Percentiles rank a stretch among this genome's conserved stretches.
These are phyloP conservation scores for Calameuta idolon DNA, from an alignment of 2,888 invertebrate genomes.

Conservation along the genomic window DNA sequence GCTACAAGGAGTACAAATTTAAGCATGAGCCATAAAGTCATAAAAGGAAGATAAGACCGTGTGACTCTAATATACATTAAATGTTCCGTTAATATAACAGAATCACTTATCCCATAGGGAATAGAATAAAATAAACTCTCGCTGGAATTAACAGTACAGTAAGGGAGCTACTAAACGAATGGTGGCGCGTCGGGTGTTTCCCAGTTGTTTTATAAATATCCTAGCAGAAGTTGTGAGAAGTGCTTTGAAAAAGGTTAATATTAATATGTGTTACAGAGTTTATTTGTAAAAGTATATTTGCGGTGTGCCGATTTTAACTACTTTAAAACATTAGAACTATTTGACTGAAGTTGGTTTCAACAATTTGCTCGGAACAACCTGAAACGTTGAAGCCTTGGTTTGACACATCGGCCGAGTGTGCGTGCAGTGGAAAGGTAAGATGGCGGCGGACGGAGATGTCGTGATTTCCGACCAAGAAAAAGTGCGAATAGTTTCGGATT, in stretches of 20 bases:
- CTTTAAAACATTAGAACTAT: not conserved
- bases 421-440: conserved; percentile 70
- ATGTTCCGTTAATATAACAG: not conserved
- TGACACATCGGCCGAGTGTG: conserved; percentile 60
- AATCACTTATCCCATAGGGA: not conserved
- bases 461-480: conserved; percentile 90
- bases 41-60: not conserved
- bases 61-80: not conserved
- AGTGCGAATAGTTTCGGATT: conserved; percentile 97
- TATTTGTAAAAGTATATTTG: not conserved
- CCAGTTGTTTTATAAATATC: not conserved
- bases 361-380: conserved; percentile 9
- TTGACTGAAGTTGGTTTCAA: not conserved
- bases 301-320: not conserved
- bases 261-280: not conserved
- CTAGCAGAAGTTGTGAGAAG: not conserved
- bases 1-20: conserved; percentile 38
- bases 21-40: not conserved
- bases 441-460: conserved; percentile 88
- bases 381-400: conserved; percentile 49
- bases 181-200: not conserved
- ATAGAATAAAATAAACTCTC: not conserved
- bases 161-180: not conserved
- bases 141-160: not conserved
- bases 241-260: not conserved